Percentiles rank a stretch among this genome's conserved stretches.
These are phyloP conservation scores for Spinus olivaceus DNA, from an alignment of 2,797 vertebrate genomes.

Conservation along the genomic window DNA sequence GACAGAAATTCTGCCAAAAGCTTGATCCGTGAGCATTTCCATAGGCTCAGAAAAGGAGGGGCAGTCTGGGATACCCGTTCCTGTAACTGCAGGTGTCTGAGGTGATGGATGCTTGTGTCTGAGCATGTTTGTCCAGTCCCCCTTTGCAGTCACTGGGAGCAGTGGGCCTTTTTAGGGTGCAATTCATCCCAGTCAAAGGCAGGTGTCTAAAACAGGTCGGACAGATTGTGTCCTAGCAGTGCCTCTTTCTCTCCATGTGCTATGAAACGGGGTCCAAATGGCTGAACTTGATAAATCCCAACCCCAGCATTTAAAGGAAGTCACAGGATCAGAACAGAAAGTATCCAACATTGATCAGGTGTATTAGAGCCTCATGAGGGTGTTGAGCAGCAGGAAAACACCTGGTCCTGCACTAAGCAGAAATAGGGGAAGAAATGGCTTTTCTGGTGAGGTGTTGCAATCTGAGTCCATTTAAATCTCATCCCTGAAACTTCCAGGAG, in stretches of 20 bases:
- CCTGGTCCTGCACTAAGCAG: background rate
- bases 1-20: background rate
- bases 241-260: slow-evolving; percentile 19
- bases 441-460: background rate
- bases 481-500: background rate
- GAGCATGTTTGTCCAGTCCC: background rate
- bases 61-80: background rate
- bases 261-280: background rate
- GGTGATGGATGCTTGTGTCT: background rate
- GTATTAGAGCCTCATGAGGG: background rate
- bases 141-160: background rate
- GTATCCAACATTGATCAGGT: background rate
- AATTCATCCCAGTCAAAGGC: slow-evolving; percentile 1
- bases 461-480: background rate
- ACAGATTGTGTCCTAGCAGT: slow-evolving; percentile 39
- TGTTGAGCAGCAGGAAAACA: background rate
- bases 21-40: background rate
- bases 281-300: background rate
- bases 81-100: background rate
- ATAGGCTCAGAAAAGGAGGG: background rate
- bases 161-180: background rate
- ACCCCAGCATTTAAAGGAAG: background rate
- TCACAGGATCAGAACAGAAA: background rate
- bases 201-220: slow-evolving; percentile 17
- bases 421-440: background rate